phyloP scores from a whole-genome alignment of 2,797 vertebrate genomes.

The Tamandua tetradactyla region DNA sequence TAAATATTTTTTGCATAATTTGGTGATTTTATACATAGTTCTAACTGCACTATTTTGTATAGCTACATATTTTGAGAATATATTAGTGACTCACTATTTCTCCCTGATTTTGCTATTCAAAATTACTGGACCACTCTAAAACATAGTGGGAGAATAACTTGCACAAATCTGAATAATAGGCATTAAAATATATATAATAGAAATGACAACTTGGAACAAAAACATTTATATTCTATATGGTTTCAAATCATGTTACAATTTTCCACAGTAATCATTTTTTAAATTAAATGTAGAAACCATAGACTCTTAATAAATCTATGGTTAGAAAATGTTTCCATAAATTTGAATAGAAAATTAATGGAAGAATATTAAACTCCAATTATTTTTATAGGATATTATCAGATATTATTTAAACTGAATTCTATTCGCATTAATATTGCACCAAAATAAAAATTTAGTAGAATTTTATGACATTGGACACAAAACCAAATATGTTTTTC shows the following conservation, averaged over 20 bases:
- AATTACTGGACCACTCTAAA: not conserved
- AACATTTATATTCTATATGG: not conserved
- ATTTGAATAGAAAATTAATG: slow-evolving; percentile 1
- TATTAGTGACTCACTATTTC: not conserved
- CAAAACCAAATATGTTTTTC: not conserved
- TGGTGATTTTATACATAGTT: not conserved
- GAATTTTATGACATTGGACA: not conserved
- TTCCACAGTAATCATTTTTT: not conserved
- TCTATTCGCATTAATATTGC: not conserved
- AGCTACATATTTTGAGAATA: not conserved
- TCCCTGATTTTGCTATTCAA: not conserved
- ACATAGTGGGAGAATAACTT: not conserved
- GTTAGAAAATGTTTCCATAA: not conserved
- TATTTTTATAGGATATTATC: not conserved
- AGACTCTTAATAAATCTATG: not conserved
- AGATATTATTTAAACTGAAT: not conserved
- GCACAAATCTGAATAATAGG: not conserved
- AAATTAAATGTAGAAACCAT: not conserved
- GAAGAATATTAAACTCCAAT: not conserved
- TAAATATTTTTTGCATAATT: not conserved
- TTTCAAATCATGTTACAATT: not conserved
- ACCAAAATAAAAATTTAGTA: not conserved
- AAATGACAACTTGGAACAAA: not conserved
- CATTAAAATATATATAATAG: not conserved
- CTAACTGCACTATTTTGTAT: not conserved